phyloP scores from a whole-genome alignment of 1,140 invertebrate species.

The Drosophila arawakana region DNA sequence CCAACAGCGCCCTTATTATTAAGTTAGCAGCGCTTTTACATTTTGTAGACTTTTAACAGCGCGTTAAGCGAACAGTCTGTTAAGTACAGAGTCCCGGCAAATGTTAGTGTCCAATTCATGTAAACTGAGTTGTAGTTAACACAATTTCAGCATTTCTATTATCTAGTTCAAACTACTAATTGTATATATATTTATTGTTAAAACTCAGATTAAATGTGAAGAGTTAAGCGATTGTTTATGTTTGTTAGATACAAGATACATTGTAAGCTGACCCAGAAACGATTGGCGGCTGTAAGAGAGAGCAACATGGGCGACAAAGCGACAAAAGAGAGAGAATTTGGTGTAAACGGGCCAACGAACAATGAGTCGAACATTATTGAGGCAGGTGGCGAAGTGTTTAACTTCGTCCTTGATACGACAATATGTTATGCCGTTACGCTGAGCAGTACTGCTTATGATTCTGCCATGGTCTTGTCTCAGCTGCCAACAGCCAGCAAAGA shows the following conservation, averaged over 20 bases:
- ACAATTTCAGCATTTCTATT: too few relatives aligned
- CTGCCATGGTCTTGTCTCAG: slow-evolving; percentile 10
- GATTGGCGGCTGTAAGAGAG: slow-evolving; percentile 33
- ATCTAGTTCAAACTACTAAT: too few relatives aligned
- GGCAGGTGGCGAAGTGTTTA: slow-evolving; percentile 67
- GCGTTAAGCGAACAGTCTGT: slow-evolving; percentile 3
- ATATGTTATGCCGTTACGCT: slow-evolving; percentile 68
- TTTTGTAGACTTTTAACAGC: slow-evolving; percentile 47
- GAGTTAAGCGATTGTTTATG: not conserved
- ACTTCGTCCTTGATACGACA: slow-evolving; percentile 81
- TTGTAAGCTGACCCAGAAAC: slow-evolving; percentile 66
- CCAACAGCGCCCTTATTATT: not conserved
- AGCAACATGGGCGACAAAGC: slow-evolving; percentile 58
- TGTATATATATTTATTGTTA: too few relatives aligned
- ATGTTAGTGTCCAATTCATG: too few relatives aligned
- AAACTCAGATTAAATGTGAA: not conserved
- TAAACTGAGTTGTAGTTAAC: too few relatives aligned
- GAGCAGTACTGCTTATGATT: slow-evolving; percentile 35
- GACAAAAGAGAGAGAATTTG: slow-evolving; percentile 55
- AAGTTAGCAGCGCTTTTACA: slow-evolving; percentile 12
- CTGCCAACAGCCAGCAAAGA: slow-evolving; percentile 22
- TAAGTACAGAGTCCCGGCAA: not conserved
- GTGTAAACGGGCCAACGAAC: slow-evolving; percentile 7
- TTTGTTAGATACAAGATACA: not conserved
- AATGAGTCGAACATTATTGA: slow-evolving; percentile 38